phyloP scores from a whole-genome alignment of 37 sponge, comb jelly and placozoan species.

The Spongilla lacustris region DNA sequence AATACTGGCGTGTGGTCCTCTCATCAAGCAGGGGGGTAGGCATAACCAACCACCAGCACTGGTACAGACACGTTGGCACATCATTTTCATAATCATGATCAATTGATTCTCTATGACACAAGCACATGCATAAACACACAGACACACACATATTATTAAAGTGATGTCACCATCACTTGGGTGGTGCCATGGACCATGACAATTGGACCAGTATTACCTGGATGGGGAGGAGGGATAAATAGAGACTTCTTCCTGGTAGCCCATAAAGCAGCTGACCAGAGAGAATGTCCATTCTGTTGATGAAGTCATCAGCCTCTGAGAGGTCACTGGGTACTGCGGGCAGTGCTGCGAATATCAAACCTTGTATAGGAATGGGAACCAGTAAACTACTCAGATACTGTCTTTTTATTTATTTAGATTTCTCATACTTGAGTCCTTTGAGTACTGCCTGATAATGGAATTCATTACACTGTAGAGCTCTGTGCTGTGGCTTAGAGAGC shows the following conservation, averaged over 20 bases:
- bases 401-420: not conserved
- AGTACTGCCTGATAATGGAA: constrained; percentile 51
- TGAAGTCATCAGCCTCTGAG: constrained; percentile 7
- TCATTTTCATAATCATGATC: no score
- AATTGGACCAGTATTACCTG: no score
- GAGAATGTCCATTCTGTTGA: constrained; percentile 30
- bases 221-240: no score
- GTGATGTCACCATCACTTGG: constrained; percentile 38
- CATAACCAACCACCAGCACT: no score
- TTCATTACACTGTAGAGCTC: constrained; percentile 53
- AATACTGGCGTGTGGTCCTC: no score
- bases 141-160: not conserved
- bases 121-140: not conserved
- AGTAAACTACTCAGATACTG: not conserved
- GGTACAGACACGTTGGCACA: no score
- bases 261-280: constrained; percentile 22
- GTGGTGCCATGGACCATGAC: no score
- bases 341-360: constrained; percentile 70
- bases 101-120: not conserved
- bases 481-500: not conserved
- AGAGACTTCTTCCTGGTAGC: no score
- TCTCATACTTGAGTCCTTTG: constrained; percentile 50
- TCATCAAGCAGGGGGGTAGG: no score
- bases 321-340: constrained; percentile 40
- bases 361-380: not conserved